Evolutionary conservation across 1,140 invertebrate species (phyloP), one percentile per base, ranked within the genome.

Genomic region (Odontomachus brunneus): DNA sequence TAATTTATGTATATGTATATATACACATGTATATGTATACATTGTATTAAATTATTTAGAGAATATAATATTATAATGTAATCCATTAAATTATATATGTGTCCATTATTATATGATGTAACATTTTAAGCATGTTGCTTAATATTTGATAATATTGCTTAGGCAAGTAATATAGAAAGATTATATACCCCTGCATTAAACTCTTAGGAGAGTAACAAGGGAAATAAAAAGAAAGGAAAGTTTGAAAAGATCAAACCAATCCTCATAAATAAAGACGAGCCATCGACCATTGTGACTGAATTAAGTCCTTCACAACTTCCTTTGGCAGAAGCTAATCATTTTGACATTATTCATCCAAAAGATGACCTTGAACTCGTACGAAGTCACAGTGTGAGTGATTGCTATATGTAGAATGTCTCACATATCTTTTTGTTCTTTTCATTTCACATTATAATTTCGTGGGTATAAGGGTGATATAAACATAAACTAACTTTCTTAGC

Each of bases 311-410:
- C 92, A 24, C 91, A 94, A 75, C 59, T 84, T 82, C 63, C 89
- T 33, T 78, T 75, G 24, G 78, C 71, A 38, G 94, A 94, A 33
- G 87, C 93, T 51, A 97, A 97, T 95, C 96, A 97, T 93, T 97
- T 97, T 94, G 97, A 97, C 87, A 93, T 96, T 88, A 96, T 96
- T 93, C 96, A 96, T 81, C 97, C 97, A 72, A 97, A 97, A 94
- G 97, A 97, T 94, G 97, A 97, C 86, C 95, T 97, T 86, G 97
- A 97, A 93, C 94, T 97, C 69, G 94, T 94, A 86, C 90, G 83
- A 85, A 93, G 90, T 90, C 92, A 93, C 9, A 91, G 92, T 89
- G 92, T 94, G 91, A 92, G 92, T 93, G 83, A 71, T 65, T 75
- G 75, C 57, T 73, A 84, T 89, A 82, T 82, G 81, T 81, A 78